Conservation (phyloP, 1,140 invertebrate genomes). For the Augochlora pura region DNA sequence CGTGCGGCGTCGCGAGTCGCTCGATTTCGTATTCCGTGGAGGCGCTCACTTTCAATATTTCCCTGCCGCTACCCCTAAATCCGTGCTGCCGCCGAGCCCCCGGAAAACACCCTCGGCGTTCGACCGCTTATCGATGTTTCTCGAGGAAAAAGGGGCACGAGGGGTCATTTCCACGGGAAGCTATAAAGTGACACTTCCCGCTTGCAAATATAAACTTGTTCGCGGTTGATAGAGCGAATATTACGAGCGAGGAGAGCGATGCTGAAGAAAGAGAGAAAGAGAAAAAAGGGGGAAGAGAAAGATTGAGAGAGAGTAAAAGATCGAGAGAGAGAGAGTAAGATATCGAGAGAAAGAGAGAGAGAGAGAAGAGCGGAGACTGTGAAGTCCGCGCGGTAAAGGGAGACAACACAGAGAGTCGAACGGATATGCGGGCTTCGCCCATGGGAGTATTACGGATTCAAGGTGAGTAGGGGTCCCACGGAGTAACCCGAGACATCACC, state of each 20-base stretch:
- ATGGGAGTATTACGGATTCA: constrained; percentile 75
- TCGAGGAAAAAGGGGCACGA: constrained; percentile 51
- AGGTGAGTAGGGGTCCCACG: constrained; percentile 71
- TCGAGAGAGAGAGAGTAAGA: too few species aligned
- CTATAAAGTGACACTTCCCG: constrained; percentile 71
- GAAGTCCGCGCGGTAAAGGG: not conserved
- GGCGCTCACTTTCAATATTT: constrained; percentile 72
- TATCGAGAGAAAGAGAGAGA: too few species aligned
- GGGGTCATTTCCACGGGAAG: constrained; percentile 54
- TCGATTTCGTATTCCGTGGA: constrained; percentile 76
- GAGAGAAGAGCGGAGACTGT: too few species aligned
- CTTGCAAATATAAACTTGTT: constrained; percentile 62
- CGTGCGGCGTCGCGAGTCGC: constrained; percentile 55
- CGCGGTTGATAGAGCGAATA: constrained; percentile 69
- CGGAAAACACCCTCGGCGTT: not conserved
- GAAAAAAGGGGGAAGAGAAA: too few species aligned
- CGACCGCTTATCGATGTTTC: constrained; percentile 60
- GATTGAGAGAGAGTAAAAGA: too few species aligned
- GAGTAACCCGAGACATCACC: constrained; percentile 72
- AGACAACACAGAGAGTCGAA: constrained; percentile 23
- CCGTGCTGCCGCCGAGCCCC: not conserved
- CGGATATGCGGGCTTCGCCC: constrained; percentile 65
- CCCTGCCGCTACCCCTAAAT: constrained; percentile 30
- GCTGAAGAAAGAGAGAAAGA: too few species aligned
- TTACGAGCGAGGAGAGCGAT: constrained; percentile 44